Base-by-base conservation (phyloP, 2,113 vertebrate genomes). In the Sporophila hypoxantha region DNA sequence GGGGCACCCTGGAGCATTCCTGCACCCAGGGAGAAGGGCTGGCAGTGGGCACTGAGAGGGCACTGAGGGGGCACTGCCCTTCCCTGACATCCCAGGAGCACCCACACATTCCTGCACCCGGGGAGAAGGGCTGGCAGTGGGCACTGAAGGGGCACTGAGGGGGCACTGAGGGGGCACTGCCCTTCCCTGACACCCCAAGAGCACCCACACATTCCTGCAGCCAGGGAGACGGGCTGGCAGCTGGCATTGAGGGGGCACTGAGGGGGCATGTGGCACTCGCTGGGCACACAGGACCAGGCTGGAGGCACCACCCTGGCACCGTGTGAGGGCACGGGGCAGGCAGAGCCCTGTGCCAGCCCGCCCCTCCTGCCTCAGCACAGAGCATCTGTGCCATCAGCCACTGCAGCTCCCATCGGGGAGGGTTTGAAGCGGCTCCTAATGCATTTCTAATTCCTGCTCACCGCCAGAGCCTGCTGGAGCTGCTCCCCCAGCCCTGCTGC, bases 371-470 rank as follows among this genome's bases (percentile, higher is more conserved):
- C 88, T 85, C 89, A 36, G 88, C 70, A 22, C 62, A 3, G 44
- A 89, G 68, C 73, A 8, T 47, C 79, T 46, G 69, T 14, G 7
- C 78, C 82, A 84, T 93, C 91, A 84, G 91, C 49, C 82, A 59
- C 41, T 29, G 77, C 77, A 57, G 59, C 92, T 91, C 70, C 8
- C 7, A 75, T 67, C 61, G 30, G 70, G 70, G 50, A 89, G 73
- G 82, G 69, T 95, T 76, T 93, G 90, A 93, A 91, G 85, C 73
- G 0, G 69, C 91, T 94, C 78, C 93, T 90, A 76, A 93, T 87
- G 90, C 93, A 93, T 95, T 93, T 93, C 89, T 95, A 93, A 96
- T 95, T 95, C 89, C 93, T 91, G 93, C 93, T 95, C 90, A 90
- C 85, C 61, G 2, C 76, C 57, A 25, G 88, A 91, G 89, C 92